These are phyloP conservation scores for Syngnathus typhle DNA, from an alignment of 2,113 vertebrate species.

Conservation along the genomic window DNA sequence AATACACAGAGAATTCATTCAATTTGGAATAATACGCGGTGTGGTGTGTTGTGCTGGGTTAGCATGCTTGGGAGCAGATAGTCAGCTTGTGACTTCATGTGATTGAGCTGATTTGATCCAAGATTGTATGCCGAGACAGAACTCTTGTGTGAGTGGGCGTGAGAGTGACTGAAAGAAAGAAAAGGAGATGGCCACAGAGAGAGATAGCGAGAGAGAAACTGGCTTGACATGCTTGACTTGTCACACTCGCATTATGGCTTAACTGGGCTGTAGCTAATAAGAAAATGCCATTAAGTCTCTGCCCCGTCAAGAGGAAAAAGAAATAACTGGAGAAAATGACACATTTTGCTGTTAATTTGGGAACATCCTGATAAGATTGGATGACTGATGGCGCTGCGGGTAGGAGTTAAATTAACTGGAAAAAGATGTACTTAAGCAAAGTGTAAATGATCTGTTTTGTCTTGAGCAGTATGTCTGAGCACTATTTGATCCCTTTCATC, in stretches of 20 bases:
- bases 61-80: not conserved
- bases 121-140: constrained; percentile 15
- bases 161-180: not conserved
- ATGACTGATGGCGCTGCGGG: constrained; percentile 23
- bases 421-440: constrained; percentile 35
- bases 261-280: constrained; percentile 30
- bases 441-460: constrained; percentile 36
- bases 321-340: constrained; percentile 18
- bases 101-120: constrained; percentile 26
- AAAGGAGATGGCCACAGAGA: not conserved
- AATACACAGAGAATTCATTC: not conserved
- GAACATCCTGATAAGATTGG: constrained; percentile 33
- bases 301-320: constrained; percentile 11
- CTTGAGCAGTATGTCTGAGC: constrained; percentile 15
- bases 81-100: constrained; percentile 1
- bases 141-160: constrained; percentile 1
- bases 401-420: constrained; percentile 36
- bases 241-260: constrained; percentile 14
- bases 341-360: constrained; percentile 37
- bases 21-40: constrained; percentile 7
- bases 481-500: constrained; percentile 36
- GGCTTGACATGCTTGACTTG: constrained; percentile 18
- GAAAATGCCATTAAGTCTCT: constrained; percentile 18
- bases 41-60: not conserved
- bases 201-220: not conserved